A percentile compares a stretch with the other conserved stretches of the same genome.
Conservation (phyloP, 1,140 invertebrate species). For the Parasteatoda tepidariorum region DNA sequence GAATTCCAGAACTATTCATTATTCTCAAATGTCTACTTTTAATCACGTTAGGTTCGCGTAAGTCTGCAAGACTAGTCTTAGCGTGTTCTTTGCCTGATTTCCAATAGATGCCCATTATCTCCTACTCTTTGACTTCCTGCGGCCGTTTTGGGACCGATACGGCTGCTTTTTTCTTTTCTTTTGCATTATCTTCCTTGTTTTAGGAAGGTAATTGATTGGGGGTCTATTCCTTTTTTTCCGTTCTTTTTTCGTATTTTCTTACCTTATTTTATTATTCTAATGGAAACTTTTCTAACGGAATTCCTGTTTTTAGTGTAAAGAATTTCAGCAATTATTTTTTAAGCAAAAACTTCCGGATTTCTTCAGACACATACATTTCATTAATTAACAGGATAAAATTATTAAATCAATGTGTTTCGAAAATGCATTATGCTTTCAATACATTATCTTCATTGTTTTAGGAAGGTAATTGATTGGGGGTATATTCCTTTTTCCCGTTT, state of each 20-base stretch:
- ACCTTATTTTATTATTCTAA: background rate
- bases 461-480: slow-evolving; percentile 41
- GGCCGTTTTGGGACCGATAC: slow-evolving; percentile 1
- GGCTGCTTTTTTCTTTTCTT: slow-evolving; percentile 10
- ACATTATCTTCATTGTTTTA: slow-evolving; percentile 27
- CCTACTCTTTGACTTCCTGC: background rate
- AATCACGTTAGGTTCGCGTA: background rate
- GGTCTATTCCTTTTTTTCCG: background rate
- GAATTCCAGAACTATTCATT: no score
- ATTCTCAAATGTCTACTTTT: background rate
- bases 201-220: slow-evolving; percentile 43
- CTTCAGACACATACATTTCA: no score
- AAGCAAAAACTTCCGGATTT: no score
- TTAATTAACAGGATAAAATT: no score
- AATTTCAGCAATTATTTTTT: background rate
- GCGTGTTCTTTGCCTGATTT: slow-evolving; percentile 3
- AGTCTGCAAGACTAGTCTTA: background rate
- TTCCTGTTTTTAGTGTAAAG: background rate
- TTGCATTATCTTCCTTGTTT: slow-evolving; percentile 26
- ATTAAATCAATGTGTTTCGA: no score
- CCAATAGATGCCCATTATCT: slow-evolving; percentile 34
- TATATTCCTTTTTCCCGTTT: background rate
- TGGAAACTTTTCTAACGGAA: background rate
- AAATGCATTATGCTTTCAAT: no score
- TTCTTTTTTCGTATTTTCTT: background rate